Evolutionary conservation across 2,113 vertebrate genomes (phyloP).

Genomic region (Ornithorhynchus anatinus): DNA sequence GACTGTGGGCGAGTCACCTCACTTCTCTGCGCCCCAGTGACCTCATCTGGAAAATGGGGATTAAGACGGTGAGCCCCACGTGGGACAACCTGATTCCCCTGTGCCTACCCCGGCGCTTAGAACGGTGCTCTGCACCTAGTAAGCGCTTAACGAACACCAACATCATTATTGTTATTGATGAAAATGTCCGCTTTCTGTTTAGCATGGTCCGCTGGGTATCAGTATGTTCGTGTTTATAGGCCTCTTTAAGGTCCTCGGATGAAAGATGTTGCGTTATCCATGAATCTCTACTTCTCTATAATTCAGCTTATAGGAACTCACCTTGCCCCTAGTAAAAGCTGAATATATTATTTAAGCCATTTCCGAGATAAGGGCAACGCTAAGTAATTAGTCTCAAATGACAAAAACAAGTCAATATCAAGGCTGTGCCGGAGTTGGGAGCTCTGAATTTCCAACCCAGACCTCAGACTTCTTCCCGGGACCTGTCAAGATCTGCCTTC

Average conservation of each 20-base stretch:
- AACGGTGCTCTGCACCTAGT: no score
- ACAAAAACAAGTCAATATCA: conserved; percentile 9
- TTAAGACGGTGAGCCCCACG: no score
- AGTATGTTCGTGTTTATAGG: neutral
- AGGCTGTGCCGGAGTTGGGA: neutral
- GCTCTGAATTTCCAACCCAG: neutral
- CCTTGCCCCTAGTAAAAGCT: neutral
- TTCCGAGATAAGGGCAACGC: conserved; percentile 16
- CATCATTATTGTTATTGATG: neutral
- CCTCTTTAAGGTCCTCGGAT: conserved; percentile 3
- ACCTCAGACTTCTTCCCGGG: no score
- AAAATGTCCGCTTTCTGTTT: neutral
- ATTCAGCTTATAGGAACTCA: conserved; percentile 52
- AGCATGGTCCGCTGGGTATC: neutral
- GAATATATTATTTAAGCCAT: conserved; percentile 36
- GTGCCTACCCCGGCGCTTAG: no score
- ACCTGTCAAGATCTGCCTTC: no score
- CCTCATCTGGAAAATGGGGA: no score
- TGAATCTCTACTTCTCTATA: conserved; percentile 28
- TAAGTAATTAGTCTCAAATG: conserved; percentile 4
- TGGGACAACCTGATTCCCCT: no score
- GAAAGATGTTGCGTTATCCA: conserved; percentile 9
- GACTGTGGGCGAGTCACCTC: no score
- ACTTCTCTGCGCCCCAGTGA: no score
- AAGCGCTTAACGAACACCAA: no score